These are phyloP conservation scores for Riparia riparia DNA, from an alignment of 2,113 vertebrate genomes.

Conservation along the genomic window DNA sequence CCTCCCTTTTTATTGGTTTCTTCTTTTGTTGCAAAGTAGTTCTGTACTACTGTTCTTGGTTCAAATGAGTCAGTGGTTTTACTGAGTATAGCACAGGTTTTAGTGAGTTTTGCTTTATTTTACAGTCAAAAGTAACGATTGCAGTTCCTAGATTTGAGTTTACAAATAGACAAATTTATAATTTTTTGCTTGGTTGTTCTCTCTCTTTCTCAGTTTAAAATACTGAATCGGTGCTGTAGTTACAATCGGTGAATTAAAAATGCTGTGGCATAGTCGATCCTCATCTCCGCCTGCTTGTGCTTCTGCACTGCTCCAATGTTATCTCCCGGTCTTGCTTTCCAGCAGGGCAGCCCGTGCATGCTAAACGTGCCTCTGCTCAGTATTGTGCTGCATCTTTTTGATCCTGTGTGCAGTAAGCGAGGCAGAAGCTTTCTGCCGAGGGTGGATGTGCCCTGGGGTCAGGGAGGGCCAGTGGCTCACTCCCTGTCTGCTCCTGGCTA, in stretches of 20 bases:
- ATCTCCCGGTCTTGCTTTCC: background rate
- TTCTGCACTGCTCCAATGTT: background rate
- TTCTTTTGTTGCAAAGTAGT: background rate
- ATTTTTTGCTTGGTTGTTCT: background rate
- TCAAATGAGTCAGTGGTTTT: background rate
- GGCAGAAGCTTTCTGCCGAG: rapidly evolving
- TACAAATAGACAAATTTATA: background rate
- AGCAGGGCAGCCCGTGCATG: background rate
- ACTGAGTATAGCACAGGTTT: background rate
- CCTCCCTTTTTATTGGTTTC: background rate
- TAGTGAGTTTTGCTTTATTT: background rate
- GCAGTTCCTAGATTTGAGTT: background rate
- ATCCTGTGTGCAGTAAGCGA: rapidly evolving
- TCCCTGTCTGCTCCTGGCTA: background rate
- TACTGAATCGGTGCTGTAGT: background rate
- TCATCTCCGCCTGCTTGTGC: background rate
- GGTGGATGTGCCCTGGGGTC: background rate
- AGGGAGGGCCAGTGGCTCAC: background rate
- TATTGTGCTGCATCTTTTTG: background rate
- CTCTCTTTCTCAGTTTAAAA: background rate
- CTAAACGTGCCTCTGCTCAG: background rate
- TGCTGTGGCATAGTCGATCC: background rate
- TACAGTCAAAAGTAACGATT: background rate
- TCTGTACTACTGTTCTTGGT: background rate
- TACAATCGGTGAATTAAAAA: background rate